These are phyloP conservation scores for Sorex fumeus DNA, from an alignment of 2,113 vertebrate genomes.

Conservation along the genomic window DNA sequence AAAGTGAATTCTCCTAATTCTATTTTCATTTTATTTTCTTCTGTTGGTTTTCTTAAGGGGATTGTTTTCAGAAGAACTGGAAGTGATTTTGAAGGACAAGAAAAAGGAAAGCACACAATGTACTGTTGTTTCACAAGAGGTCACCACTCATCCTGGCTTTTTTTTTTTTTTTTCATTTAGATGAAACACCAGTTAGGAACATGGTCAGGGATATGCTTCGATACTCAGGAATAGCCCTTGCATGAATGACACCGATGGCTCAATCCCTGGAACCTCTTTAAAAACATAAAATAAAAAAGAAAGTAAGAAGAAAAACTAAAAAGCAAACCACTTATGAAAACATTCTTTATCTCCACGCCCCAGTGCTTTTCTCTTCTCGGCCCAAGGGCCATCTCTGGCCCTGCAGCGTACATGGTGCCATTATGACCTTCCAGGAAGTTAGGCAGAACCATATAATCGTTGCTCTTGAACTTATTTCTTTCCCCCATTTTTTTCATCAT, in stretches of 20 bases:
- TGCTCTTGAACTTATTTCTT: constrained; percentile 82
- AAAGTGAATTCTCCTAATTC: constrained; percentile 15
- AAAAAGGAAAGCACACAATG: background rate
- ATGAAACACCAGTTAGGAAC: too few relatives aligned
- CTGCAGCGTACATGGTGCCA: constrained; percentile 40
- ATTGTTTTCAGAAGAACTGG: background rate
- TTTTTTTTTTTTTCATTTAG: constrained; percentile 9
- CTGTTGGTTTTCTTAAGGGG: background rate
- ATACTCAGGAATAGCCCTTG: too few relatives aligned
- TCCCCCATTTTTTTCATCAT: constrained; percentile 84
- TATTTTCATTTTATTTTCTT: background rate
- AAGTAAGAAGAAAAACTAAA: too few relatives aligned
- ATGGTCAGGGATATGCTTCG: too few relatives aligned
- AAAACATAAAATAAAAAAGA: too few relatives aligned
- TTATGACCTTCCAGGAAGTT: constrained; percentile 72
- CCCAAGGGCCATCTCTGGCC: background rate
- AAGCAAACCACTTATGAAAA: background rate
- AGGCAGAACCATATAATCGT: constrained; percentile 63
- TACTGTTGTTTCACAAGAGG: background rate
- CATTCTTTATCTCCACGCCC: background rate
- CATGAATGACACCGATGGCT: too few relatives aligned
- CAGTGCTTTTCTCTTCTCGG: background rate
- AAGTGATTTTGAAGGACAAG: background rate
- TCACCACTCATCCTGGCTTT: background rate
- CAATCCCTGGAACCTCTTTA: too few relatives aligned